These are phyloP conservation scores for Mareca strepera DNA, from an alignment of 2,797 vertebrate species.

Conservation along the genomic window DNA sequence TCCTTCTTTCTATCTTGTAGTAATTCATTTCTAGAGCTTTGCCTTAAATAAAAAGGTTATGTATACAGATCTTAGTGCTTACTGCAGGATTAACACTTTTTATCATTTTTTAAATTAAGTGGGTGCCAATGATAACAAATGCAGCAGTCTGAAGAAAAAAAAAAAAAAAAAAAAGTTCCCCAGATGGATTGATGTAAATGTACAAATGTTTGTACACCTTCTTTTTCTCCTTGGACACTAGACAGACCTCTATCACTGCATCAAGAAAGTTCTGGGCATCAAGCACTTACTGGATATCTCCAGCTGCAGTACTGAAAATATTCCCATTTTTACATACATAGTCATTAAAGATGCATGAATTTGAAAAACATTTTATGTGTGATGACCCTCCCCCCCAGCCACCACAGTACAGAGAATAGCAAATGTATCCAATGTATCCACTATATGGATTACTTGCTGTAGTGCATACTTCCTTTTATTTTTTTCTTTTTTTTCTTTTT, in stretches of 20 bases:
- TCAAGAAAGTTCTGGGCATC: neutral
- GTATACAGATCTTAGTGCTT: rapidly evolving
- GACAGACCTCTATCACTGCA: neutral
- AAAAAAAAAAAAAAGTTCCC: neutral
- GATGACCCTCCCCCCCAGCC: neutral
- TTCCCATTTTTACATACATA: neutral
- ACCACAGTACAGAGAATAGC: neutral
- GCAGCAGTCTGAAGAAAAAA: neutral
- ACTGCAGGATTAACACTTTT: neutral
- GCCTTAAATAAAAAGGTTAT: neutral
- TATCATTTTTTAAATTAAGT: neutral
- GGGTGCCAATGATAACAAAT: neutral
- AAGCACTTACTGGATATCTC: neutral
- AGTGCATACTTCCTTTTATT: neutral
- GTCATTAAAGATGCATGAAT: neutral
- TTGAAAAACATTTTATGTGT: rapidly evolving
- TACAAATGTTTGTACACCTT: neutral
- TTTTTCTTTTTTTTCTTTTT: no score
- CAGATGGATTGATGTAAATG: neutral
- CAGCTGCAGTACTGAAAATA: neutral
- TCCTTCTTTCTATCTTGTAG: neutral
- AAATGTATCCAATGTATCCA: neutral
- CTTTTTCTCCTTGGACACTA: neutral
- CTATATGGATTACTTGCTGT: neutral
- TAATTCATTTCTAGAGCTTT: neutral